phyloP scores from a whole-genome alignment of 2,113 vertebrate genomes.

The Prochilodus magdalenae region DNA sequence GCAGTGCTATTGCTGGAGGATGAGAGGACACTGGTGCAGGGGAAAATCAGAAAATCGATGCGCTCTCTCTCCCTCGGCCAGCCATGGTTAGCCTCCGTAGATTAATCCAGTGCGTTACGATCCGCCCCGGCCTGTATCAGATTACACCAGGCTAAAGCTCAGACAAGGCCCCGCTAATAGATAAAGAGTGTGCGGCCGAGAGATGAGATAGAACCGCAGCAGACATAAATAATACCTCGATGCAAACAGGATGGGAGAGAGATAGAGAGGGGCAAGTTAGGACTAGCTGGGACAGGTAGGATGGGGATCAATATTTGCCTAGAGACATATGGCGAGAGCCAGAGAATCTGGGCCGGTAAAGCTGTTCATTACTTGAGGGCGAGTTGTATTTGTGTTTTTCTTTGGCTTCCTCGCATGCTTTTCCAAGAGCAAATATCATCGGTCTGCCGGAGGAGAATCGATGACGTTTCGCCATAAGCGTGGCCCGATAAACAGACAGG shows the following conservation, averaged over 20 bases:
- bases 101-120: slow-evolving; percentile 70
- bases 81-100: slow-evolving; percentile 65
- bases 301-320: slow-evolving; percentile 54
- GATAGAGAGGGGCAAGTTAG: slow-evolving; percentile 9
- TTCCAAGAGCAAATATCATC: slow-evolving; percentile 54
- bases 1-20: slow-evolving; percentile 23
- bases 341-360: slow-evolving; percentile 48
- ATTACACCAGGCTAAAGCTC: slow-evolving; percentile 67
- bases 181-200: slow-evolving; percentile 60
- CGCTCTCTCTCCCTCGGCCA: slow-evolving; percentile 31
- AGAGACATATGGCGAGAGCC: slow-evolving; percentile 43
- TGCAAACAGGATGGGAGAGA: slow-evolving; percentile 10
- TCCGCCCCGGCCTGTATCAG: slow-evolving; percentile 67
- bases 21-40: slow-evolving; percentile 29
- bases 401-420: slow-evolving; percentile 32
- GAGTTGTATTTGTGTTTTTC: slow-evolving; percentile 52
- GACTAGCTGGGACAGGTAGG: slow-evolving; percentile 28
- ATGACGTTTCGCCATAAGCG: slow-evolving; percentile 41
- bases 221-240: slow-evolving; percentile 53
- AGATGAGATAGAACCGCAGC: slow-evolving; percentile 26
- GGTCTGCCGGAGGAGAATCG: slow-evolving; percentile 45
- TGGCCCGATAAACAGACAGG: slow-evolving; percentile 50
- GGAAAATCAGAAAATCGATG: slow-evolving; percentile 54
- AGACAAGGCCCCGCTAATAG: slow-evolving; percentile 70
- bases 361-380: slow-evolving; percentile 52